Conservation (phyloP, 2,888 invertebrate genomes). For the Drymonia ruficornis region DNA sequence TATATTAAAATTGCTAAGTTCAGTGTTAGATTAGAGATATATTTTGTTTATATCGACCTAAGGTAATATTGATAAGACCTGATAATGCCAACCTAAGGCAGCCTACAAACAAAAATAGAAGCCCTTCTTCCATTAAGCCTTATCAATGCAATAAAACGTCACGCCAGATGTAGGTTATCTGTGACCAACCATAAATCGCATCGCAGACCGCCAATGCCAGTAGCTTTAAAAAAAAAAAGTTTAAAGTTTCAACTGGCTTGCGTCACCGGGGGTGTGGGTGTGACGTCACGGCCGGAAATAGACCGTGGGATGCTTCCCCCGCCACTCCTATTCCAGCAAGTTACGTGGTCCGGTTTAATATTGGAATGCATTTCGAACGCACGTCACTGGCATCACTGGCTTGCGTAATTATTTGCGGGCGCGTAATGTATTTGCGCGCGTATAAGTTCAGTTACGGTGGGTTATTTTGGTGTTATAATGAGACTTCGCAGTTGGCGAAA, state of each 20-base stretch:
- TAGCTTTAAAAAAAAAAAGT: constrained; percentile 42
- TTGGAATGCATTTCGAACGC: constrained; percentile 26
- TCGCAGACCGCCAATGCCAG: constrained; percentile 46
- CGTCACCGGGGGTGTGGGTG: constrained; percentile 58
- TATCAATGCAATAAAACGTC: constrained; percentile 1
- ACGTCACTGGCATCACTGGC: constrained; percentile 27
- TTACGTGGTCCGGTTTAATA: constrained; percentile 33
- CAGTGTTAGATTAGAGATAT: too few relatives aligned
- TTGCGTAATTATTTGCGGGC: constrained; percentile 22
- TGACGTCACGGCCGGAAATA: constrained; percentile 66
- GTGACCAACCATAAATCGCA: constrained; percentile 37
- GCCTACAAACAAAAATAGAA: neutral
- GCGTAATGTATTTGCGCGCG: constrained; percentile 2
- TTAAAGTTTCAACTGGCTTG: constrained; percentile 51
- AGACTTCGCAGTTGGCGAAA: neutral
- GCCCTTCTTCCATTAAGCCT: neutral
- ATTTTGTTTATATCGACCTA: too few relatives aligned
- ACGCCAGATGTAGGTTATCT: constrained; percentile 43
- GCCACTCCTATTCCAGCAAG: constrained; percentile 30
- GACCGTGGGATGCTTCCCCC: constrained; percentile 46
- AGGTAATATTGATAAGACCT: too few relatives aligned
- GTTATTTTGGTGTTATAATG: neutral
- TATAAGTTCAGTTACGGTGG: neutral
- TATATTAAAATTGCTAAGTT: too few relatives aligned
- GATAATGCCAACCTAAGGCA: too few relatives aligned